Base-by-base conservation (phyloP, 2,113 vertebrate genomes). In the Callithrix jacchus region DNA sequence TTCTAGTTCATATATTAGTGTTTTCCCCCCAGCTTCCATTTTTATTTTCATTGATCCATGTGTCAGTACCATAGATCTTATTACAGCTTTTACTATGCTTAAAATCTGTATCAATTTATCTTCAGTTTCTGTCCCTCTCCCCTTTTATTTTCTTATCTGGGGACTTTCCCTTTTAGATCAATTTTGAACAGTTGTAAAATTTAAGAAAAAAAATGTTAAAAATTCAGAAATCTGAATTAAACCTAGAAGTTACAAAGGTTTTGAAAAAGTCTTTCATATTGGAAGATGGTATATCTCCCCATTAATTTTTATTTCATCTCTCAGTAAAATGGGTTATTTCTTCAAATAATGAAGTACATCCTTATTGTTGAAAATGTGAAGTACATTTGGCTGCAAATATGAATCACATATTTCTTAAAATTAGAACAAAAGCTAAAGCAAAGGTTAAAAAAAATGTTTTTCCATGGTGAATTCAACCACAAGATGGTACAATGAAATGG, bases 401-500 rank as follows among this genome's bases (percentile, higher is more conserved):
- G 37, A 91, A 93, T 14, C 82, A 91, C 11, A 54, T 90, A 76
- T 95, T 95, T 97, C 45, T 92, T 94, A 77, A 97, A 94, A 74
- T 94, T 88, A 91, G 52, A 79, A 74, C 49, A 91, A 86, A 27
- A 82, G 86, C 35, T 94, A 77, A 93, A 97, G 84, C 79, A 95
- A 87, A 77, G 37, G 32, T 73, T 80, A 12, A 74, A 94, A 90
- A 91, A 64, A 5, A 42, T n/a, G 8, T 95, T 88, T 76, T 64
- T 93, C 91, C 80, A 47, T 45, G 92, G 40, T 35, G 16, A 97
- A 87, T 54, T 90, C 25, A 84, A 68, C 68, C 37, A 80, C 37
- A 89, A 54, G 64, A 49, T 49, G 18, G 47, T 76, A 17, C 25
- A 71, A 82, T 87, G 27, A 89, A 89, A 71, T 68, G 40, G 58